Evolutionary conservation across 2,888 invertebrate species (phyloP), one percentile per base, ranked within the genome.

Genomic region (Plebejus melissa): DNA sequence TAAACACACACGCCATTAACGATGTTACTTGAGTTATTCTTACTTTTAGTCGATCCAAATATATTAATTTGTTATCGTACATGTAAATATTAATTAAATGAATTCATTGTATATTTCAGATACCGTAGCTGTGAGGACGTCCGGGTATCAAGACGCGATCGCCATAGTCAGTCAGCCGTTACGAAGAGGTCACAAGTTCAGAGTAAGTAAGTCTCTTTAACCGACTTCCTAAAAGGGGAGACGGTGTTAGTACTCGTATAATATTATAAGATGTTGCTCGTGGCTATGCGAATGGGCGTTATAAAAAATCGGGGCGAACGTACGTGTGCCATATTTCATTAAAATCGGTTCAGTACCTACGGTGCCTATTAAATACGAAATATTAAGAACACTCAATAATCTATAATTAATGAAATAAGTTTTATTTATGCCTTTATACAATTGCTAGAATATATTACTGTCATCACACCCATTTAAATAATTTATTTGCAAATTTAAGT

Each of bases 131-230:
- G 91, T 95, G 81, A 94, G 98, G 75, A 95, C 95, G 1, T 96
- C 96, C 57, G 97, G 98, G 41, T 98, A 97, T 85, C 97, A 98
- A 87, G 96, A 98, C 83, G 98, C 96, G 6, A 89, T 97, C 11
- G 96, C 97, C 0, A 94, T 97, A 80, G 94, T 96, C 74, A 90
- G 94, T 81, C 95, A 95, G 80, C 95, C 96, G 0, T 85, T 97
- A 22, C 91, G 94, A 46, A 94, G 95, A 78, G 96, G 96, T 28
- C 95, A 96, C 79, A 92, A 95, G 80, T 96, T 97, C 83, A 95
- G 96, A 94, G 96, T 96, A 88, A 82, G 91, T 85, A 6, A 9
- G 6, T 6, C 9, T 28, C 7, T 28, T 28, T 54, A 54, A 54
- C 54, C 54, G 16, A 54, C 16, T 54, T 54, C 1, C 4, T 0